Conservation (phyloP, 2,797 vertebrate genomes). For the Acrossocheilus fasciatus region DNA sequence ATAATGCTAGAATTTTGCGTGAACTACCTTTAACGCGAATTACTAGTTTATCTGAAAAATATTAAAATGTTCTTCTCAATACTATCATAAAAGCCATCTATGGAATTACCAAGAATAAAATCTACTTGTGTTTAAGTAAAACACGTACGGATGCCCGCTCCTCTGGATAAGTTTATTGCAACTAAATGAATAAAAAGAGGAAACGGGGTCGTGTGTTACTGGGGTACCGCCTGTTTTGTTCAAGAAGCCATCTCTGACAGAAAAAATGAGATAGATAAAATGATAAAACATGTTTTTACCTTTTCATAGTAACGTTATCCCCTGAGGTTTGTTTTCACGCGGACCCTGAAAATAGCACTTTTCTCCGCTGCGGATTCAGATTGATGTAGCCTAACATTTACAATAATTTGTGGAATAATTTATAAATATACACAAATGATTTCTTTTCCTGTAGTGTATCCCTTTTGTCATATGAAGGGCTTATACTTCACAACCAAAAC, state of each 20-base stretch:
- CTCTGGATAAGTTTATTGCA: conserved; percentile 33
- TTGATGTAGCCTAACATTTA: conserved; percentile 23
- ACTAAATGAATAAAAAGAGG: not conserved
- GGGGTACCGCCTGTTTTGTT: not conserved
- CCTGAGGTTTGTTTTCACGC: conserved; percentile 58
- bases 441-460: conserved; percentile 26
- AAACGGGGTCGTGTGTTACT: not conserved
- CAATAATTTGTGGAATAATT: conserved; percentile 30
- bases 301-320: conserved; percentile 37
- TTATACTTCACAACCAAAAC: conserved; percentile 47
- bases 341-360: conserved; percentile 53
- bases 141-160: not conserved
- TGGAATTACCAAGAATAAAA: not conserved
- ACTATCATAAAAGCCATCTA: conserved; percentile 1
- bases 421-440: conserved; percentile 52
- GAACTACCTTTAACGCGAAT: not conserved
- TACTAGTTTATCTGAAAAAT: not conserved
- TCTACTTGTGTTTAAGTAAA: not conserved
- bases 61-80: not conserved
- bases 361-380: conserved; percentile 24
- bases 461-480: conserved; percentile 20
- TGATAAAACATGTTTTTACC: conserved; percentile 2
- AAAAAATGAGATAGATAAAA: not conserved
- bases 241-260: not conserved
- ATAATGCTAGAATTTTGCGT: not conserved